phyloP scores from a whole-genome alignment of 2,113 vertebrate species.

The Silurus meridionalis region DNA sequence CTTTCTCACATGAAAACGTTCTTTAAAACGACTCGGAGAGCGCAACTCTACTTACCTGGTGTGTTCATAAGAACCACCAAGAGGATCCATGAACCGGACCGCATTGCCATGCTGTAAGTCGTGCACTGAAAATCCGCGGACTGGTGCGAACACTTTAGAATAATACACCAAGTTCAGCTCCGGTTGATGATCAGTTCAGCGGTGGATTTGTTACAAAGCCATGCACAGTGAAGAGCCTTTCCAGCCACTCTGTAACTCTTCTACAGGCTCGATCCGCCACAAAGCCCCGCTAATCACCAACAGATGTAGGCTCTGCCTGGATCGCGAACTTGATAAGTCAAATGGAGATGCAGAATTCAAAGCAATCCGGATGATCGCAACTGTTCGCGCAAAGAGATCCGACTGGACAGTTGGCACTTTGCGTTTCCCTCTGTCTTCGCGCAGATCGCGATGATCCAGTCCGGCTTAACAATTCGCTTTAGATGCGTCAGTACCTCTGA shows the following conservation, averaged over 20 bases:
- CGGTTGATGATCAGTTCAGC: constrained; percentile 55
- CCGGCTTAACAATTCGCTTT: constrained; percentile 7
- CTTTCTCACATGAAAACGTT: background rate
- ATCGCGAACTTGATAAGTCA: background rate
- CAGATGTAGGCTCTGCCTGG: constrained; percentile 11
- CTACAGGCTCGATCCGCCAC: constrained; percentile 16
- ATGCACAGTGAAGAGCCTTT: constrained; percentile 2
- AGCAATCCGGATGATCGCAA: background rate
- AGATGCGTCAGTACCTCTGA: background rate
- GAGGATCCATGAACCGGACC: constrained; percentile 68
- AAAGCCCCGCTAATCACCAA: constrained; percentile 14
- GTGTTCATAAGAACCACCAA: constrained; percentile 65
- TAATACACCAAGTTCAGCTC: constrained; percentile 69
- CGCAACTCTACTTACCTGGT: constrained; percentile 66
- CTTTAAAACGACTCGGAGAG: too few relatives aligned
- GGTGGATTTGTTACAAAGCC: background rate
- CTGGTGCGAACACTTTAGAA: constrained; percentile 57
- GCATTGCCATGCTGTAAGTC: constrained; percentile 67
- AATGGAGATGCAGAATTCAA: background rate
- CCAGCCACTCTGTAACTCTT: background rate
- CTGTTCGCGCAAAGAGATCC: constrained; percentile 13
- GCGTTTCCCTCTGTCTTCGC: background rate
- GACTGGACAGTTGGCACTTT: background rate
- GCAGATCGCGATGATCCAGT: background rate
- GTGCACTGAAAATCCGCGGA: constrained; percentile 24